Base-by-base conservation (phyloP, 1,140 invertebrate species). In the Arion vulgaris region DNA sequence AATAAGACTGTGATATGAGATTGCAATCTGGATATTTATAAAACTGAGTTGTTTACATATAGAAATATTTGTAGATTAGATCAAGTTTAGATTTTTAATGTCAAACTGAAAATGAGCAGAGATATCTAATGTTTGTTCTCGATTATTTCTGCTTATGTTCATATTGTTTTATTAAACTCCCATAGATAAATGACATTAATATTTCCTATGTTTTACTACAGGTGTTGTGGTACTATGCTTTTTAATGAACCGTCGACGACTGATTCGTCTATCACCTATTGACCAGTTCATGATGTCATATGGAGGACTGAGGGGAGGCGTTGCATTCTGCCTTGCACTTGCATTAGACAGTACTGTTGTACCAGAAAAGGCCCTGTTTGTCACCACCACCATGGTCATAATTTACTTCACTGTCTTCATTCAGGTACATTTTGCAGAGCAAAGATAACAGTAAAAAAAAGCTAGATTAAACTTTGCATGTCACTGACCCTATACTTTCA, bases 231-330 rank as follows among this genome's bases (percentile, higher is more conserved):
- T 98, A 87, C 94, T 99, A 62, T 85, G 97, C 77, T 95, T 95
- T 49, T 91, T 99, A 85, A 96, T 97, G 53, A 99, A 99, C 94
- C 94, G 95, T 83, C 98, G 98, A 96, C 85, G 94, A 97, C 84
- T 97, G 98, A 92, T 91, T 77, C 96, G 96, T 90, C 95, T 95
- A 68, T 89, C 84, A 15, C 96, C 98, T 75, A 89, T 93, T 41
- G 98, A 99, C 93, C 98, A 99, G 92, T 98, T 99, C 92, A 98
- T 99, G 28, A 99, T 99, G 97, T 97, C 97, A 0, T 99, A 99
- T 92, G 98, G 98, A 85, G 98, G 97, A 69, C 94, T 99, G 69
- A 94, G 98, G 85, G 98, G 98, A 38, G 98, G 98, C 32, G 98
- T 99, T 28, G 98, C 98, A 45, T 99, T 99, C 92, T 98, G 98